phyloP scores from a whole-genome alignment of 2,888 invertebrate species.

The Thera obeliscata region DNA sequence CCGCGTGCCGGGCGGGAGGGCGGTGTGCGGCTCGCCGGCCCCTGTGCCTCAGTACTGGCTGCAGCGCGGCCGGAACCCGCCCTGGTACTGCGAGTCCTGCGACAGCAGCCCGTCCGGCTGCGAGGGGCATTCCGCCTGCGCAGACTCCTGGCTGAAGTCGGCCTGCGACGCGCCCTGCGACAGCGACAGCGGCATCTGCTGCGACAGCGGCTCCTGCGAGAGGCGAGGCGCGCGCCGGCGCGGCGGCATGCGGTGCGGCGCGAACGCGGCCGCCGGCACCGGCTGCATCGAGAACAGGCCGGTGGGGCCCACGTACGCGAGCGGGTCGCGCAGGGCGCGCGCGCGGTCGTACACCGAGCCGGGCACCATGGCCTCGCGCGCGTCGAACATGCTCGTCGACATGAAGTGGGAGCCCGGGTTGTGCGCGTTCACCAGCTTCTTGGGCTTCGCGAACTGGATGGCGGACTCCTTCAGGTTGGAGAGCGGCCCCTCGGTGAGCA shows the following conservation, averaged over 20 bases:
- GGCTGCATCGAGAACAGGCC: constrained; percentile 90
- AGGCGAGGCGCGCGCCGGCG: constrained; percentile 75
- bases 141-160: constrained; percentile 92
- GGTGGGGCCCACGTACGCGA: constrained; percentile 96
- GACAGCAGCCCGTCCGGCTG: constrained; percentile 98
- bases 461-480: constrained; percentile 98
- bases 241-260: constrained; percentile 94
- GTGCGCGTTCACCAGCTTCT: constrained; percentile 95
- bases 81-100: constrained; percentile 95
- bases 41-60: constrained; percentile 90
- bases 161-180: constrained; percentile 90
- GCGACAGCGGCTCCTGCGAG: constrained; percentile 90
- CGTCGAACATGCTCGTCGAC: constrained; percentile 98
- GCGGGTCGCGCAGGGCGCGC: constrained; percentile 93
- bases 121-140: constrained; percentile 94
- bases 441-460: constrained; percentile 98
- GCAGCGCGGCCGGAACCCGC: constrained; percentile 87
- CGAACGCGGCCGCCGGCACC: constrained; percentile 97
- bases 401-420: constrained; percentile 99
- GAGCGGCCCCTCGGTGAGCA: constrained; percentile 98
- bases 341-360: constrained; percentile 96
- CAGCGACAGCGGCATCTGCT: constrained; percentile 88
- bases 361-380: constrained; percentile 96
- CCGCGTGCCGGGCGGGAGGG: constrained; percentile 52
- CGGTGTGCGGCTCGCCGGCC: constrained; percentile 80